These are phyloP conservation scores for Parambassis ranga DNA, from an alignment of 2,797 vertebrate species.

Conservation along the genomic window DNA sequence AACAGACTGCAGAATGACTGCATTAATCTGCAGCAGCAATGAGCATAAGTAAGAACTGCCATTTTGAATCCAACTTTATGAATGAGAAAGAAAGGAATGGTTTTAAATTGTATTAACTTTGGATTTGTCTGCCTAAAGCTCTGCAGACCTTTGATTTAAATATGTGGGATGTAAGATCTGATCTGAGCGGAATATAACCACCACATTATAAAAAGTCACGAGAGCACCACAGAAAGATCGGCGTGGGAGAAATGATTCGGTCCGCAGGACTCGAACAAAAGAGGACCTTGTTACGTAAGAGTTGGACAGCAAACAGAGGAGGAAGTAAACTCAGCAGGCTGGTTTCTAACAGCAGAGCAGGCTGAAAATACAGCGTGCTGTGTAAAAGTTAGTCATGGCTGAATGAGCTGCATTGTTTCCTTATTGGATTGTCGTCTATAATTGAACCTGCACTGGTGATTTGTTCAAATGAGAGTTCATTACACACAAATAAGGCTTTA, in stretches of 20 bases:
- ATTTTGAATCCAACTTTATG: too few species aligned
- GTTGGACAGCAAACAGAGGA: conserved; percentile 16
- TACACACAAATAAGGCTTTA: not conserved
- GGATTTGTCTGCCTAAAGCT: too few species aligned
- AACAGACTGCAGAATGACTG: too few species aligned
- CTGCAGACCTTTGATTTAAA: too few species aligned
- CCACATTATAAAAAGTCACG: conserved; percentile 33
- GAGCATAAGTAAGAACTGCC: too few species aligned
- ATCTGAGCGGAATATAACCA: not conserved
- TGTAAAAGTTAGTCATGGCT: not conserved
- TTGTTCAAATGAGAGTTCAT: too few species aligned
- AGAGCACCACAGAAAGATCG: conserved; percentile 7
- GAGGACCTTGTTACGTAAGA: conserved; percentile 51
- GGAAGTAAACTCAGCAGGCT: conserved; percentile 56
- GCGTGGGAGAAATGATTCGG: conserved; percentile 24
- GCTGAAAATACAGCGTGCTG: conserved; percentile 9
- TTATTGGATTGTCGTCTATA: not conserved
- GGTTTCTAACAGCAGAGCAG: conserved; percentile 21
- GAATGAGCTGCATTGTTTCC: not conserved
- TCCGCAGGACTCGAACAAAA: conserved; percentile 44
- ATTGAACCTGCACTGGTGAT: not conserved
- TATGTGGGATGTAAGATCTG: too few species aligned
- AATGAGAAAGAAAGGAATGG: too few species aligned
- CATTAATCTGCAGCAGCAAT: too few species aligned
- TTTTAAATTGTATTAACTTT: too few species aligned